These are phyloP conservation scores for Aythya baeri DNA, from an alignment of 2,113 vertebrate genomes.

Conservation along the genomic window DNA sequence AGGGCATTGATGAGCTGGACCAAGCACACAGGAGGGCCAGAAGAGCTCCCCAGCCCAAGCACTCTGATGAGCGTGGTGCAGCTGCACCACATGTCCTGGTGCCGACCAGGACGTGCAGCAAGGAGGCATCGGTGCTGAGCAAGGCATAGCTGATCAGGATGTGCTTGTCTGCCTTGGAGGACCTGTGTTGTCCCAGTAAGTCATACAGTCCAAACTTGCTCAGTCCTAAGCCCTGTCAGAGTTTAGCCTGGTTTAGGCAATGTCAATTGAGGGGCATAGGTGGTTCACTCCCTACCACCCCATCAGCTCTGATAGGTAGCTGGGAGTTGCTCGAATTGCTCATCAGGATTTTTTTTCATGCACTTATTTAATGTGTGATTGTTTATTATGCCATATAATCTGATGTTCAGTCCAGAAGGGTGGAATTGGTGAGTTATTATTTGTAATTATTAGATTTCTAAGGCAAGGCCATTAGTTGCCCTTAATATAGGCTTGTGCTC, in stretches of 20 bases:
- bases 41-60: background rate
- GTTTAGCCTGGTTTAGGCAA: background rate
- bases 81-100: background rate
- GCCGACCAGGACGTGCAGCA: background rate
- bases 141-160: background rate
- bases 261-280: background rate
- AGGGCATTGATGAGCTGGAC: background rate
- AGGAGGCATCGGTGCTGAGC: background rate
- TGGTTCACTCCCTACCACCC: background rate
- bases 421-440: background rate
- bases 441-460: background rate
- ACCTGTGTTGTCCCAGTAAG: background rate
- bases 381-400: background rate
- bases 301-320: background rate
- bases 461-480: background rate
- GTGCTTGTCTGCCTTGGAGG: background rate
- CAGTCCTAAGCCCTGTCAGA: background rate
- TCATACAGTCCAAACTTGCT: background rate
- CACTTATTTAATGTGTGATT: background rate
- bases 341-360: background rate
- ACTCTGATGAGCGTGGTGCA: background rate
- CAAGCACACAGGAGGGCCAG: background rate
- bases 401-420: background rate
- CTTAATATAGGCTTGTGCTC: background rate
- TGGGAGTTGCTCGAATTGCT: background rate